Evolutionary conservation across 2,888 invertebrate genomes (phyloP), one percentile per base, ranked within the genome.

Genomic region (Cryptus viduatorius): DNA sequence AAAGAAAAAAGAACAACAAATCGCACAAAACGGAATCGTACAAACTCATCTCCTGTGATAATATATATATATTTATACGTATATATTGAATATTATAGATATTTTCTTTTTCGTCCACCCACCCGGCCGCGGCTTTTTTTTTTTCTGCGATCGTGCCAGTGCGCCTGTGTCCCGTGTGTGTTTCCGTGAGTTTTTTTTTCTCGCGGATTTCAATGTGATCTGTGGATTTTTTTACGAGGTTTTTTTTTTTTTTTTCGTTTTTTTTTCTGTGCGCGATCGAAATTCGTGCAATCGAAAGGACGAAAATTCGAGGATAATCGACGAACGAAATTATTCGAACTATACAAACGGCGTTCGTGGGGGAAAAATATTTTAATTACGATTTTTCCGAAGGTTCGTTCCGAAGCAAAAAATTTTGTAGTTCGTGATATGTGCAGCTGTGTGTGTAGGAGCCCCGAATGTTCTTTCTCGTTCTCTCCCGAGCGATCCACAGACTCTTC

Each of bases 401-500:
- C 37, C 1, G 37, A 7, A 37, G 37, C 4, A 29, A 68, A 14
- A 14, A 68, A 68, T 19, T 14, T 68, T 68, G 24, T 48, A 12
- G 42, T n/a, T 46, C 48, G 31, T 7, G 61, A 61, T 61, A 12
- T 48, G 48, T 48, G 61, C 61, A 61, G 61, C 61, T 61, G 61
- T 61, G 61, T 31, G 44, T 56, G 65, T 65, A 78, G 71, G 82
- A 65, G 69, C 65, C 44, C 73, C 73, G 84, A 64, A 59, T 64
- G 19, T 69, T 46, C 68, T n/a, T 37, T 46, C 73, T 77, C 80
- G 79, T 48, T 88, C 88, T 10, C 8, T 46, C 65, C 65, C 79
- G 87, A 88, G 87, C 89, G 90, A 90, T 89, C 90, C 90, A 89
- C 90, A 90, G 89, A 90, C 76, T 75, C 79, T 71, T 77, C 65